Conservation (phyloP, 2,888 invertebrate species). For the Unio pictorum region DNA sequence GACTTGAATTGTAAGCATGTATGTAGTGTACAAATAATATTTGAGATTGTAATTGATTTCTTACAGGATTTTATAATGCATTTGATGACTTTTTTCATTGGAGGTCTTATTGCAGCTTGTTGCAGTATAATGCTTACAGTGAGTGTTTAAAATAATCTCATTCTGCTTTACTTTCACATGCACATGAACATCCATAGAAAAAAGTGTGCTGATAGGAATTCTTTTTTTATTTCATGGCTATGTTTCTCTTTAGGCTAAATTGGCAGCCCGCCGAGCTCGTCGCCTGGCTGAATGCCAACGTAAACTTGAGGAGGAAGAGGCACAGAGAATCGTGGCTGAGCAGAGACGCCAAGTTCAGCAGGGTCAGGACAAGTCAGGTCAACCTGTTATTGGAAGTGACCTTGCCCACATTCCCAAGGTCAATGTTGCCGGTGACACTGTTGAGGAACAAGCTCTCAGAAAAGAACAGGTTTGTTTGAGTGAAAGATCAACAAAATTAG, state of each 20-base stretch:
- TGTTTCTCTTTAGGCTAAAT: conserved; percentile 52
- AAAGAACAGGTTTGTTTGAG: conserved; percentile 59
- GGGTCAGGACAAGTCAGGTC: conserved; percentile 11
- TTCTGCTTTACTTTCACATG: too few species aligned
- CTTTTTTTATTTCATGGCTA: not conserved
- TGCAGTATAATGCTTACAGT: too few species aligned
- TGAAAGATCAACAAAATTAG: not conserved
- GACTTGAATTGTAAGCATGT: too few species aligned
- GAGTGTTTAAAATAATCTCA: too few species aligned
- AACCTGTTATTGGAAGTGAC: conserved; percentile 10
- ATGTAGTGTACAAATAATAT: too few species aligned
- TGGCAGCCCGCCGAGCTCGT: conserved; percentile 55
- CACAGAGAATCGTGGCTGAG: conserved; percentile 59
- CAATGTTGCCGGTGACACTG: conserved; percentile 32
- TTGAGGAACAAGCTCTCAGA: conserved; percentile 62
- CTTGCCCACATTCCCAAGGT: conserved; percentile 25
- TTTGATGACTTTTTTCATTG: too few species aligned
- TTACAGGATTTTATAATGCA: too few species aligned
- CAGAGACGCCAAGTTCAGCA: conserved; percentile 61
- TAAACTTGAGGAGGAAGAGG: conserved; percentile 58
- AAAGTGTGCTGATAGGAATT: too few species aligned
- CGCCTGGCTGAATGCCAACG: conserved; percentile 50
- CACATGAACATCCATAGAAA: too few species aligned
- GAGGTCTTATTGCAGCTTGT: too few species aligned
- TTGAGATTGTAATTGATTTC: too few species aligned